A percentile compares a stretch with the other conserved stretches of the same genome.
phyloP scores from a whole-genome alignment of 2,888 invertebrate genomes.

The Cyaniris semiargus region DNA sequence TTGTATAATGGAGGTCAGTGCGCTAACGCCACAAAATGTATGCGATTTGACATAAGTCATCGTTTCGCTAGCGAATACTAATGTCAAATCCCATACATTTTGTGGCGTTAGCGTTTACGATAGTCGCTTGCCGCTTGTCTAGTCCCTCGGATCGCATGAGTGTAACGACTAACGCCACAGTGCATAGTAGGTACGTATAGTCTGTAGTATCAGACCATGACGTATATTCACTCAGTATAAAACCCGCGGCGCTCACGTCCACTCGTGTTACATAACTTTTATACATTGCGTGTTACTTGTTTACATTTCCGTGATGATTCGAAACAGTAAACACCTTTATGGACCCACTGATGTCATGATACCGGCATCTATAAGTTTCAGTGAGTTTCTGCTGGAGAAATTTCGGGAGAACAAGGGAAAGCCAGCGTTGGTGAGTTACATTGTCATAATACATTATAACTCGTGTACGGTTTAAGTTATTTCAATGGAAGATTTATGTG shows the following conservation, averaged over 20 bases:
- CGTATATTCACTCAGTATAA: background rate
- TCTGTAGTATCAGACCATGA: background rate
- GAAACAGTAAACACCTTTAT: constrained; percentile 57
- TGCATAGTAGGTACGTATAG: no score
- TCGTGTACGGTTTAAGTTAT: background rate
- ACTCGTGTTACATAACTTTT: background rate
- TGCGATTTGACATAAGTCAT: no score
- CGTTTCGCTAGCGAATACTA: no score
- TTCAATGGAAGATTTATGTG: no score
- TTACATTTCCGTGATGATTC: constrained; percentile 14
- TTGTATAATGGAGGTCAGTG: no score
- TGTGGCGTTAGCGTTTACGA: no score
- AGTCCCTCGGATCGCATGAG: no score
- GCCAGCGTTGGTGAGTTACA: constrained; percentile 54
- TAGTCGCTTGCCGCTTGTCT: no score
- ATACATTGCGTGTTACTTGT: background rate
- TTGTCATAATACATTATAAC: background rate
- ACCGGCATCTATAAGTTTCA: constrained; percentile 57
- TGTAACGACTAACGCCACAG: no score
- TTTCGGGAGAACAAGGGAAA: constrained; percentile 48
- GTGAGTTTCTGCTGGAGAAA: constrained; percentile 53
- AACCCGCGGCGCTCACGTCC: background rate
- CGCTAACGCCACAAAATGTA: no score
- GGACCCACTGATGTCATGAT: constrained; percentile 50
- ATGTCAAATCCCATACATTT: no score